Percentiles rank a stretch among this genome's conserved stretches.
Conservation (phyloP, 2,888 invertebrate species). For the Plemyria rubiginata region DNA sequence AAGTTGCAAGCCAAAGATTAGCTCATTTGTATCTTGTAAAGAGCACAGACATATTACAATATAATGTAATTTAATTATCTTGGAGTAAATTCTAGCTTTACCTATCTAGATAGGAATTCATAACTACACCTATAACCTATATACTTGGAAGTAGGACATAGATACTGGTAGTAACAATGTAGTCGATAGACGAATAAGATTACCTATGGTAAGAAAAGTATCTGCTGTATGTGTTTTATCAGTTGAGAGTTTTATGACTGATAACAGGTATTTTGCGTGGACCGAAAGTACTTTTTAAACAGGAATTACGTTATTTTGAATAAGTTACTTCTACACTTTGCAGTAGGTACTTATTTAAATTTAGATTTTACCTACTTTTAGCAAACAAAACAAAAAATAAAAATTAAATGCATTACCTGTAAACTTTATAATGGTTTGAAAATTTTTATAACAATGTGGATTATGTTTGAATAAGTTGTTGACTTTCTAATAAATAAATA, state of each 20-base stretch:
- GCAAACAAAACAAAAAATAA: no score
- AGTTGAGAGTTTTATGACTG: constrained; percentile 36
- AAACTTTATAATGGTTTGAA: no score
- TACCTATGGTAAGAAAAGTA: constrained; percentile 44
- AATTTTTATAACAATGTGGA: no score
- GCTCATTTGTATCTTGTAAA: background rate
- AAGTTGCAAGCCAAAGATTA: background rate
- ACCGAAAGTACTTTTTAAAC: background rate
- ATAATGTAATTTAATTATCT: background rate
- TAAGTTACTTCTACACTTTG: no score
- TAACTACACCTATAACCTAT: background rate
- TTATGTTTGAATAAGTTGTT: no score
- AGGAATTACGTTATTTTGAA: background rate
- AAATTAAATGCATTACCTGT: no score
- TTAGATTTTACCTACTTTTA: no score
- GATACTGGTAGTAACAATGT: constrained; percentile 35
- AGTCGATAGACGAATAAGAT: constrained; percentile 36
- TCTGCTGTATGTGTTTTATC: constrained; percentile 35
- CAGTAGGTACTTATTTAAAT: no score
- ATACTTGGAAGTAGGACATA: constrained; percentile 30
- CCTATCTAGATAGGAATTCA: background rate
- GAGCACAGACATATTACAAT: no score
- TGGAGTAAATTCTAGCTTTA: background rate
- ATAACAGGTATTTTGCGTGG: constrained; percentile 29
- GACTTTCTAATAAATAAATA: no score